phyloP scores from a whole-genome alignment of 2,888 invertebrate species.

The Sceliomorpha sp. region DNA sequence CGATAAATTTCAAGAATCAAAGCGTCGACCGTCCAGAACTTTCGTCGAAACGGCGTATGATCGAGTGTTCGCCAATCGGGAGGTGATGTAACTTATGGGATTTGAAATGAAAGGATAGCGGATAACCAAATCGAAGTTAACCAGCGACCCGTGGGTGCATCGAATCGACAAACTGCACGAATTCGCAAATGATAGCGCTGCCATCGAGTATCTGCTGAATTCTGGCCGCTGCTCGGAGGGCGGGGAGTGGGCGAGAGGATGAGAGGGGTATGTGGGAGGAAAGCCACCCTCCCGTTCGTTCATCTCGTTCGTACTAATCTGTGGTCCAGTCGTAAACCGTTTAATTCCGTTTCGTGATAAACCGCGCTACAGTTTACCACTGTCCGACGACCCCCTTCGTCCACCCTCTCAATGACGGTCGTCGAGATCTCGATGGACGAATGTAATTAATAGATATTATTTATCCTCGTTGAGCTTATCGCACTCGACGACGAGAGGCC shows the following conservation, averaged over 20 bases:
- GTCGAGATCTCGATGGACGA: slow-evolving; percentile 63
- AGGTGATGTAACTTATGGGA: slow-evolving; percentile 46
- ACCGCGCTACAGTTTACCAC: slow-evolving; percentile 75
- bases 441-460: slow-evolving; percentile 78
- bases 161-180: slow-evolving; percentile 55
- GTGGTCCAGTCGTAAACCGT: slow-evolving; percentile 80
- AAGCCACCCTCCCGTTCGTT: slow-evolving; percentile 73
- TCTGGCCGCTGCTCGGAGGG: no score
- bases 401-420: slow-evolving; percentile 48
- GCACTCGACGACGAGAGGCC: slow-evolving; percentile 46
- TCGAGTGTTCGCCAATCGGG: slow-evolving; percentile 39
- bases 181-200: slow-evolving; percentile 56
- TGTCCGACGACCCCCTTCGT: slow-evolving; percentile 43
- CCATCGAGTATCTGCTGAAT: slow-evolving; percentile 36
- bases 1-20: no score
- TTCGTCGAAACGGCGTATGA: no score
- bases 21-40: no score
- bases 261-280: slow-evolving; percentile 42
- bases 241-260: no score
- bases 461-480: slow-evolving; percentile 67
- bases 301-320: slow-evolving; percentile 79
- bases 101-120: slow-evolving; percentile 41
- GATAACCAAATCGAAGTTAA: slow-evolving; percentile 54
- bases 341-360: slow-evolving; percentile 80
- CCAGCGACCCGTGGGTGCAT: slow-evolving; percentile 49